Base-by-base conservation (phyloP, 2,113 vertebrate genomes). In the Corythoichthys intestinalis region DNA sequence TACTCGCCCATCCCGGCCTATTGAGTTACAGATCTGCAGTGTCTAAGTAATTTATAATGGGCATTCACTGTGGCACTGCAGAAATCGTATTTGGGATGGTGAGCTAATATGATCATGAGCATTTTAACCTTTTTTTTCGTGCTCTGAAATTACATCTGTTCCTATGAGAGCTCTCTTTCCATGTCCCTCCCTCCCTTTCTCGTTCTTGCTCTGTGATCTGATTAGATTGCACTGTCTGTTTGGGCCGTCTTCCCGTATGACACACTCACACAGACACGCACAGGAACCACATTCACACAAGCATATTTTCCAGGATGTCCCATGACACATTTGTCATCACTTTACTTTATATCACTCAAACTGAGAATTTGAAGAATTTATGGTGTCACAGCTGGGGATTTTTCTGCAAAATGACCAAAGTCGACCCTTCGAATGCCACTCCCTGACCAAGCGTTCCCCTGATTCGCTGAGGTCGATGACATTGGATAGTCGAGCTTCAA, bases 1-100 rank as follows among this genome's bases (percentile, higher is more conserved):
- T 79, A 70, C 69, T 79, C 71, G 53, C 83, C 90, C 83, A 72
- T 77, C 82, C 70, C 59, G 68, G 82, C 82, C 84, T 91, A 94
- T 94, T 93, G 91, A 93, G 92, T 95, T 94, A 93, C 91, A 70
- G 82, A 83, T 84, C 90, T 90, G 90, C 72, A 85, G 83, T 86
- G 91, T 87, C 91, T 93, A 91, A 93, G 90, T 91, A 89, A 93
- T 94, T 94, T 88, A 86, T 94, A 94, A 95, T 94, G 89, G 90
- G 89, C 90, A 91, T 89, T 90, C 91, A 92, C 90, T 91, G 92
- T 94, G 92, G 92, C 89, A 92, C 82, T 91, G 89, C 91, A 94
- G 90, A 94, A 94, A 94, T 94, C 91, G 93, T 87, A 92, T 94
- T 94, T 93, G 86, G 91, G 91, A 92, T 88, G 91, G 92, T 61